Percentiles rank a stretch among this genome's conserved stretches.
Conservation (phyloP, 2,113 vertebrate genomes). For the Sceloporus undulatus region DNA sequence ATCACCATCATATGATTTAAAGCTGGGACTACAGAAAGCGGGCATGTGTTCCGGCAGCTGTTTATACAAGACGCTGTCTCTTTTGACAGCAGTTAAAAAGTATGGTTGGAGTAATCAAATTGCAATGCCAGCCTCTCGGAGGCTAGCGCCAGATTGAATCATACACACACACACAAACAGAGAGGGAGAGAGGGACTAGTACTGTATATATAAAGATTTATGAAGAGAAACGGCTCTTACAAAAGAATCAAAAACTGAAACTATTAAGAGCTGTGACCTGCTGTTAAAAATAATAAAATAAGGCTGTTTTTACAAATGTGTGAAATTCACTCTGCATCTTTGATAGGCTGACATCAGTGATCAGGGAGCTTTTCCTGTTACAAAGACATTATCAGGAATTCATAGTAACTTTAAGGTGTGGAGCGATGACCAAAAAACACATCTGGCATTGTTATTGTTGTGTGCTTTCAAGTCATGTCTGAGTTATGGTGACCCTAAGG, state of each 20-base stretch:
- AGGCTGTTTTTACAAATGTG: not conserved
- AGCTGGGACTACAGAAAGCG: slow-evolving; percentile 74
- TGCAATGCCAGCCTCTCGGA: slow-evolving; percentile 82
- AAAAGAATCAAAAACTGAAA: not conserved
- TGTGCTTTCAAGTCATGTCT: too few relatives aligned
- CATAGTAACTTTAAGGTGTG: too few relatives aligned
- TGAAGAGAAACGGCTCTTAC: not conserved
- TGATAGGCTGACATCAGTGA: too few relatives aligned
- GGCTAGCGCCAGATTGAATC: slow-evolving; percentile 83
- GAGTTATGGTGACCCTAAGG: too few relatives aligned
- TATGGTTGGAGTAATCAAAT: slow-evolving; percentile 76
- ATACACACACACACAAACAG: not conserved
- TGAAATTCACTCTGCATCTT: not conserved
- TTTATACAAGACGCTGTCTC: slow-evolving; percentile 81
- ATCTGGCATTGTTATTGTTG: too few relatives aligned
- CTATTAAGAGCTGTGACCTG: not conserved
- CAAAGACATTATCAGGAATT: too few relatives aligned
- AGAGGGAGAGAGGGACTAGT: not conserved
- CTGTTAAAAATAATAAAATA: not conserved
- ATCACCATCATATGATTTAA: slow-evolving; percentile 78
- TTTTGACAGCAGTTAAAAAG: slow-evolving; percentile 86
- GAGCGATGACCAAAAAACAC: too few relatives aligned
- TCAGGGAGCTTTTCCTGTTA: too few relatives aligned
- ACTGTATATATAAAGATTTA: not conserved
- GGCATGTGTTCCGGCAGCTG: slow-evolving; percentile 84